phyloP scores from a whole-genome alignment of 2,888 invertebrate genomes.

The Schizotus pectinicornis region DNA sequence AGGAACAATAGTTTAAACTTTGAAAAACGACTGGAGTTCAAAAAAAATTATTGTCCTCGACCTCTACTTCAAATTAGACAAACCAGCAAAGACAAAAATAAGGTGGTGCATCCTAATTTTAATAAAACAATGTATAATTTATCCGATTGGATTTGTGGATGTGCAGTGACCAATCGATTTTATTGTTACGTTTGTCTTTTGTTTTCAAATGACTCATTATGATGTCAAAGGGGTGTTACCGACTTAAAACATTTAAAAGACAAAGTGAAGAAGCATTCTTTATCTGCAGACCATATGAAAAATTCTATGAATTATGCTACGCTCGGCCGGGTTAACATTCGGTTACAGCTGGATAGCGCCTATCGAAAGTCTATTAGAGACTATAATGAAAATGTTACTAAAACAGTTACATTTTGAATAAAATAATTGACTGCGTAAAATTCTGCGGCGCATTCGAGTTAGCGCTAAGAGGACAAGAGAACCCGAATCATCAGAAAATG shows the following conservation, averaged over 20 bases:
- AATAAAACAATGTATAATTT: too few species aligned
- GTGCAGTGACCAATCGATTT: too few species aligned
- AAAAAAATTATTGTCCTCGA: too few species aligned
- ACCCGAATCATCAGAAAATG: constrained; percentile 20
- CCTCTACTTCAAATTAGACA: too few species aligned
- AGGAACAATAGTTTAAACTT: background rate
- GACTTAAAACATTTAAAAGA: constrained; percentile 4
- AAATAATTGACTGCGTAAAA: constrained; percentile 41
- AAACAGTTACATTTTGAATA: too few species aligned
- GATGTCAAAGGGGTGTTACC: background rate
- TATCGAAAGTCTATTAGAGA: too few species aligned
- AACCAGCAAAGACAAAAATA: too few species aligned
- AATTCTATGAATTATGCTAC: background rate
- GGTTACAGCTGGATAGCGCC: too few species aligned
- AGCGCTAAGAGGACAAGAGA: constrained; percentile 43
- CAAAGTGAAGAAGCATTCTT: constrained; percentile 3
- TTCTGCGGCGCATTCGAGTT: constrained; percentile 46
- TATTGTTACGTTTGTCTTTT: too few species aligned
- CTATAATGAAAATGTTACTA: too few species aligned
- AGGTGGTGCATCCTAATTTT: too few species aligned
- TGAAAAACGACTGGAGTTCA: background rate
- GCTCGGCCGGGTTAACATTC: too few species aligned
- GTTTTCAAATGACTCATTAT: background rate
- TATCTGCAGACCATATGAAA: background rate
- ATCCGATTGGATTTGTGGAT: background rate